Base-by-base conservation (phyloP, 2,888 invertebrate species). In the Podotricha telesiphe region DNA sequence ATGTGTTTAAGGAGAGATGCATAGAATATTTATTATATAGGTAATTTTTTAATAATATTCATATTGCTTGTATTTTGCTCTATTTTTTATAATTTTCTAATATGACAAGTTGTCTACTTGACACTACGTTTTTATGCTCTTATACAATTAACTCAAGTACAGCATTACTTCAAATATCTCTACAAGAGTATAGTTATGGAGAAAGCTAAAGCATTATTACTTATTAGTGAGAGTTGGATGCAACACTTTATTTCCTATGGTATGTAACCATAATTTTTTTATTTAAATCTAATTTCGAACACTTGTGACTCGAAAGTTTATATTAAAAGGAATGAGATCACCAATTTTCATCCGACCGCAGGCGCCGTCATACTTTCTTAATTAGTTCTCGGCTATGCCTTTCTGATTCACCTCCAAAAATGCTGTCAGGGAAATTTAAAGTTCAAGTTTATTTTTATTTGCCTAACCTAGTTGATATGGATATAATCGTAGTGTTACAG, bases 331-430 rank as follows among this genome's bases (percentile, higher is more conserved):
- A 68, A 73, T 68, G 66, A 70, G 62, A 65, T n/a, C 67, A 67
- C 55, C 65, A 69, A 65, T 50, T 50, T 58, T 70, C 67, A 53
- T 15, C 6, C 22, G 42, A 3, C 42, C 48, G 8, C 75, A 76
- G 80, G 77, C 80, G 83, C 80, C 82, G 82, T 81, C 82, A 82
- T 76, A 83, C 82, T 84, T 86, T 87, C 81, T 84, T 82, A 82
- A 84, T 83, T 84, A 53, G 53, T 62, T 42, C 50, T 22, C 58
- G 58, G 50, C 50, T 65, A 48, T 40, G 40, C 20, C 19, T 50
- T 45, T 56, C 47, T 63, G 53, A 67, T 19, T 47, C 42, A 55
- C n/a, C 42, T n/a, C n/a, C 42, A 6, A 59, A 42, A 59, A 22
- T n/a, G 20, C 22, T 42, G 40, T 15, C 3, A 6, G 28, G 6